Evolutionary conservation across 1,140 invertebrate genomes (phyloP).

Genomic region (Drosophila tropicalis): DNA sequence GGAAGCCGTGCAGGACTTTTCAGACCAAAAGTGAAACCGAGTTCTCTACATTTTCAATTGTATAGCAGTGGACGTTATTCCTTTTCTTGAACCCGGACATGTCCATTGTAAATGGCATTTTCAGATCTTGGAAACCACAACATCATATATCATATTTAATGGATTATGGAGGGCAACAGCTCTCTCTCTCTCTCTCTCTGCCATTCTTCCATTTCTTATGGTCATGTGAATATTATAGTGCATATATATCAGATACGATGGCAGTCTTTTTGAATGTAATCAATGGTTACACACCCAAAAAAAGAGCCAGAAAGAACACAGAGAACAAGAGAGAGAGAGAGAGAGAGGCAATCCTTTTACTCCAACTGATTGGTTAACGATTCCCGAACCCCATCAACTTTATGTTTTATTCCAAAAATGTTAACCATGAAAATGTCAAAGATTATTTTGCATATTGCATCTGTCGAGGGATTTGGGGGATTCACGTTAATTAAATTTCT

Average conservation of each 20-base stretch:
- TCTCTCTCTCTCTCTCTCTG: too few species aligned
- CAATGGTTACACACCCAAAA: conserved; percentile 30
- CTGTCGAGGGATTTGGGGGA: too few species aligned
- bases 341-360: not conserved
- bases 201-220: conserved; percentile 31
- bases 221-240: conserved; percentile 63
- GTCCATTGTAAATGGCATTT: conserved; percentile 23
- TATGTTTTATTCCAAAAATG: too few species aligned
- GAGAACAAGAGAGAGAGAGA: not conserved
- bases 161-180: conserved; percentile 54
- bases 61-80: conserved; percentile 5
- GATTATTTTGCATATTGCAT: too few species aligned
- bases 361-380: not conserved
- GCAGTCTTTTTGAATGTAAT: conserved; percentile 45
- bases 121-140: conserved; percentile 27
- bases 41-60: conserved; percentile 49
- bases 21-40: conserved; percentile 37
- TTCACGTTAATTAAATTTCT: not conserved
- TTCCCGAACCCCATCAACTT: not conserved
- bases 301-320: not conserved
- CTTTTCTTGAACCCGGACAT: conserved; percentile 25
- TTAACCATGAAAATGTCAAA: too few species aligned
- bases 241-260: conserved; percentile 40
- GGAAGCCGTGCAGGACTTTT: conserved; percentile 4
- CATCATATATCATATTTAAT: conserved; percentile 75